Evolutionary conservation across 2,113 vertebrate genomes (phyloP).

Genomic region (Zosterops japonicus): DNA sequence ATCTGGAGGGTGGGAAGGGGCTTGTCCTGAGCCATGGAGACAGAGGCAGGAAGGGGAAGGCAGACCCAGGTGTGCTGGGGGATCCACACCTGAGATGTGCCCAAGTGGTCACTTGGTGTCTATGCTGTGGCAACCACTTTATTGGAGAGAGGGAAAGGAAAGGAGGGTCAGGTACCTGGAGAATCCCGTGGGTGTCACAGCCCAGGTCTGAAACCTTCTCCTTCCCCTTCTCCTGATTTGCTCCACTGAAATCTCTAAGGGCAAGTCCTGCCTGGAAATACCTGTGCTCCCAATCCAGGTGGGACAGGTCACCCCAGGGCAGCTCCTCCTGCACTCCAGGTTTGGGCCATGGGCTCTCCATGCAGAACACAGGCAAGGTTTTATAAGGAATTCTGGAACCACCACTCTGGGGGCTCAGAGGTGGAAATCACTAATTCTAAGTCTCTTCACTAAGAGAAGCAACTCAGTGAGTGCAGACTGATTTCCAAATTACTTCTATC

Average conservation of each 20-base stretch:
- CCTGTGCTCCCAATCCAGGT: accelerated
- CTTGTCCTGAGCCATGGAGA: not conserved
- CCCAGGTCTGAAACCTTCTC: not conserved
- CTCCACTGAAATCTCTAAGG: not conserved
- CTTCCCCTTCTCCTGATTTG: not conserved
- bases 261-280: not conserved
- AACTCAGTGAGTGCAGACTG: not conserved
- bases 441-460: not conserved
- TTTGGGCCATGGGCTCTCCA: not conserved
- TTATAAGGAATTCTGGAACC: not conserved
- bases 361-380: not conserved
- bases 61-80: not conserved
- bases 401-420: not conserved
- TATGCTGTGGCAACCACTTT: not conserved
- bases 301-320: not conserved
- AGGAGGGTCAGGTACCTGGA: not conserved
- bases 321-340: not conserved
- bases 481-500: not conserved
- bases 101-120: not conserved
- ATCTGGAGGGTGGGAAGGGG: not conserved
- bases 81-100: not conserved
- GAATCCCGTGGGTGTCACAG: not conserved
- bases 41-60: not conserved
- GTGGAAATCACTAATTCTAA: not conserved
- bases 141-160: not conserved